Base-by-base conservation (phyloP, 2,113 vertebrate genomes). In the Piliocolobus tephrosceles region DNA sequence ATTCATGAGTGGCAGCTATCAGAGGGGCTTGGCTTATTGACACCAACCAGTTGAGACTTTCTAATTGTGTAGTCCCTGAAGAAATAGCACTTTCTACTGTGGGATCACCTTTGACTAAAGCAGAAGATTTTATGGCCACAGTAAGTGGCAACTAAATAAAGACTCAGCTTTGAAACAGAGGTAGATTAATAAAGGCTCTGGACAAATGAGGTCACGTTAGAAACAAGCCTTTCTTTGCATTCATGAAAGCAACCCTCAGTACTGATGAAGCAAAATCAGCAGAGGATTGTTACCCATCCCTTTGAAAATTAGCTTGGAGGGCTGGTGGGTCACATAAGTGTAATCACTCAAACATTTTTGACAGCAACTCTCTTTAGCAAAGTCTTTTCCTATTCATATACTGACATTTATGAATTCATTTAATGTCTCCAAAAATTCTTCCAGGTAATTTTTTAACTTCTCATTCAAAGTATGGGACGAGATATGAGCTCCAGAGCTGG, bases 1-100 rank as follows among this genome's bases (percentile, higher is more conserved):
- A 96, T 97, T 95, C 40, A 78, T 98, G 97, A 98, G 90, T 97
- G 98, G 95, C 95, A 98, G 94, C 97, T 98, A 96, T 98, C 97
- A 98, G 87, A 93, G 81, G 52, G 50, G 18, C 95, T 83, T 90
- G 80, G 73, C 79, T 98, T 68, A 61, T 81, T 98, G 97, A 98
- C 95, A 96, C 20, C 76, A 95, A 64, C 0, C 78, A 30, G 78
- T 87, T 97, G 87, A 98, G 93, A 58, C 13, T 40, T 95, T 94
- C 79, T 98, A 97, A 98, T 76, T 98, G 83, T 93, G 64, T 73
- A 96, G 50, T 96, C 90, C 97, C 94, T 95, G 58, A 92, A 98
- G 96, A 97, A 55, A 0, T 27, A 75, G 87, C 72, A 87, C 0
- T 96, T 95, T 85, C 86, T 83, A 22, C 90, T 70, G 5, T 20